phyloP scores from a whole-genome alignment of 53 echinoderm and acorn worm species.

The Glandiceps talaboti region DNA sequence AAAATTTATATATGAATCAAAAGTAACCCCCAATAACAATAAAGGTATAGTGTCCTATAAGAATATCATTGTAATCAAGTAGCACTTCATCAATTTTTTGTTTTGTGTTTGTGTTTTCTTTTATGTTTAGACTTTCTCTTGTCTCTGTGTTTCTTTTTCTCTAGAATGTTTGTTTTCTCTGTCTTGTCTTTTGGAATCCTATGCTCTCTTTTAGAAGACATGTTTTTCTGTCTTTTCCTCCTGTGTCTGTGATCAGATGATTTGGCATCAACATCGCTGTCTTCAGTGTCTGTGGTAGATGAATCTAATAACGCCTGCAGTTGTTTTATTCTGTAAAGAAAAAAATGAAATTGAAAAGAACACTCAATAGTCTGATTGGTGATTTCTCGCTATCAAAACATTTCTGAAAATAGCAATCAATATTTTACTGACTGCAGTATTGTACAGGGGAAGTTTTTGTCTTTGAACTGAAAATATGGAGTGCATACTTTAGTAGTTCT shows the following conservation, averaged over 20 bases:
- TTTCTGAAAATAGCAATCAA: too few species aligned
- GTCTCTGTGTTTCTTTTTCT: not conserved
- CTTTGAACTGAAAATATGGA: too few species aligned
- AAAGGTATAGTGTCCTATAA: too few species aligned
- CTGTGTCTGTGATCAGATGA: not conserved
- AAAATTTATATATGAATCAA: too few species aligned
- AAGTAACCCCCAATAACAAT: too few species aligned
- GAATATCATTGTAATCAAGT: not conserved
- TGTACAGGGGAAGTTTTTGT: too few species aligned
- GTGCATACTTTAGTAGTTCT: too few species aligned
- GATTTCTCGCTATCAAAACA: too few species aligned
- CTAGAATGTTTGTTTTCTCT: too few species aligned
- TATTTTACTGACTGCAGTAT: too few species aligned
- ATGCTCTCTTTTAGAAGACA: not conserved
- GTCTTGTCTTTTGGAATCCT: not conserved
- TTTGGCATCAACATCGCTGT: not conserved
- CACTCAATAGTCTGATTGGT: too few species aligned
- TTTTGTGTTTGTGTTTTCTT: not conserved
- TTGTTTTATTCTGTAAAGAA: not conserved
- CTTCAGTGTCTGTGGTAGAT: not conserved
- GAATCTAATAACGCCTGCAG: not conserved
- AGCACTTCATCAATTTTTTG: not conserved
- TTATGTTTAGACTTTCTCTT: not conserved
- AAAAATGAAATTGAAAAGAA: too few species aligned
- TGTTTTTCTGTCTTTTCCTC: not conserved